Percentiles rank a stretch among this genome's conserved stretches.
These are phyloP conservation scores for Eilema caniola DNA, from an alignment of 2,888 invertebrate genomes.

Conservation along the genomic window DNA sequence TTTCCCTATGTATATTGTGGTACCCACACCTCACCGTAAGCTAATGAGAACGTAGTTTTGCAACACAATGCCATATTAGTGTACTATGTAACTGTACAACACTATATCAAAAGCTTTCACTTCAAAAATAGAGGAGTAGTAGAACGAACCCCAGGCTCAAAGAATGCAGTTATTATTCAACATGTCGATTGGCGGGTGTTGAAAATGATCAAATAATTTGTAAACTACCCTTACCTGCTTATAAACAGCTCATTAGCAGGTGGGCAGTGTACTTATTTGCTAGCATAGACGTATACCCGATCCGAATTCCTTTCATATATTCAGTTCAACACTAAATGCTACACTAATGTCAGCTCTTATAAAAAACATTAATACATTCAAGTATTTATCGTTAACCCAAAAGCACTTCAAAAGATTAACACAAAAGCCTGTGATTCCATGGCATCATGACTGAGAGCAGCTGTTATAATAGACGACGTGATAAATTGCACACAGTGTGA, in stretches of 20 bases:
- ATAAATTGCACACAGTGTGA: neutral
- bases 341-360: neutral
- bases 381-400: neutral
- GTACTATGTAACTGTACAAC: no score
- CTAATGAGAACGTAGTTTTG: no score
- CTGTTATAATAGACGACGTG: slow-evolving; percentile 2
- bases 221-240: no score
- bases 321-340: neutral
- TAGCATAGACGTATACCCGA: neutral
- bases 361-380: neutral
- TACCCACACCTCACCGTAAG: no score
- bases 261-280: neutral
- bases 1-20: no score
- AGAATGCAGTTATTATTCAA: no score
- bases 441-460: slow-evolving; percentile 4
- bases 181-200: no score
- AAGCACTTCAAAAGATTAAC: slow-evolving; percentile 1
- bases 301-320: neutral
- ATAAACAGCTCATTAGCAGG: neutral
- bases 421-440: neutral
- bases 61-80: no score
- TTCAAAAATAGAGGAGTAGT: no score
- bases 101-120: no score
- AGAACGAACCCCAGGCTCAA: no score
- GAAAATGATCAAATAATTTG: no score